Evolutionary conservation across 2,797 vertebrate genomes (phyloP), one percentile per base, ranked within the genome.

Genomic region (Cottoperca gobio): DNA sequence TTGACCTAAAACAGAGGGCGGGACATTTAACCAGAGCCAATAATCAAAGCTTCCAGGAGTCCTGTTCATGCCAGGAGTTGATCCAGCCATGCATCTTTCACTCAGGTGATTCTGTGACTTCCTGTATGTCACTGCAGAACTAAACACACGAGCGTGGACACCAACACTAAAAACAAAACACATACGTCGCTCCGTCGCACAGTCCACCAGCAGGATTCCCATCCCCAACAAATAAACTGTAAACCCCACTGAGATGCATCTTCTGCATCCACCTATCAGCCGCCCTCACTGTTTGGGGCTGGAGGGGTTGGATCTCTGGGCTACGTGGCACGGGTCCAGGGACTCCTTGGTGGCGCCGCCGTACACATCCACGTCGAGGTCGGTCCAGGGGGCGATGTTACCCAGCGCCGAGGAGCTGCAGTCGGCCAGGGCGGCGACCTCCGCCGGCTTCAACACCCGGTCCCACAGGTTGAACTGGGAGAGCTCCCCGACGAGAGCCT

Each of bases 391-490:
- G 28, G 97, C 93, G 75, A 99, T 93, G 31, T 97, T 99, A 57
- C 98, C 98, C 60, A 94, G 92, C 21, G 94, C 93, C 0, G 93
- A 91, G 24, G 92, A 90, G n/a, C 95, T 96, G 88, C 98, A 99
- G 86, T 97, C 96, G 31, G 98, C 97, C 79, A 99, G 87, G 49
- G 94, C 92, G 19, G 95, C 86, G 69, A 99, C 95, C 88, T 99
- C 97, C 0, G 80, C 91, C 0, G 97, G 95, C 0, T 96, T 96
- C 92, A 99, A 89, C 81, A 95, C 92, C 5, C 96, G 96, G 88
- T 99, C 97, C 98, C 98, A 99, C 85, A 99, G 89, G 42, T 97
- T 95, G 84, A 99, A 99, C 90, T 98, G 96, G 0, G 98, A 95
- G 48, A 99, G 93, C 89, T 99, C 97, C 14, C 98, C 98, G 0